These are phyloP conservation scores for Pristiophorus japonicus DNA, from an alignment of 2,113 vertebrate genomes.

Conservation along the genomic window DNA sequence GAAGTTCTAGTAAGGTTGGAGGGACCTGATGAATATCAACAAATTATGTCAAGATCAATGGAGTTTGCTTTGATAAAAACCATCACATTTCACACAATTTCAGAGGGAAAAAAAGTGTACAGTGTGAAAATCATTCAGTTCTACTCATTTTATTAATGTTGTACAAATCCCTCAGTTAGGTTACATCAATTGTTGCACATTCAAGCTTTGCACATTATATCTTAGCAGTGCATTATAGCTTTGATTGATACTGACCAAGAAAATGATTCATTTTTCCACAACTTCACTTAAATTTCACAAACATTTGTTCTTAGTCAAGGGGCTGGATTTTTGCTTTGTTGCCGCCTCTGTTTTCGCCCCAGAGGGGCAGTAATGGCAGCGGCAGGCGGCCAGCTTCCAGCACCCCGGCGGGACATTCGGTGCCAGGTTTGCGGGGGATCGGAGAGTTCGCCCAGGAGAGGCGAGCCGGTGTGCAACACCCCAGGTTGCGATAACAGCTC, in stretches of 20 bases:
- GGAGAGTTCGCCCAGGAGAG: no score
- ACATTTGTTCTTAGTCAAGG: not conserved
- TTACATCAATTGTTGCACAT: not conserved
- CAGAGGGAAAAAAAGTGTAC: not conserved
- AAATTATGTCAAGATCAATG: not conserved
- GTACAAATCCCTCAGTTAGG: not conserved
- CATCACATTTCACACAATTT: slow-evolving; percentile 10
- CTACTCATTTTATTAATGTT: not conserved
- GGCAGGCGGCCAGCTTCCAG: no score
- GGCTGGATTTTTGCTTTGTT: no score
- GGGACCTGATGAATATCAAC: not conserved
- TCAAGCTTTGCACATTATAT: not conserved
- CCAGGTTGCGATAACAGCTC: no score
- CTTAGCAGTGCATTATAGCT: not conserved
- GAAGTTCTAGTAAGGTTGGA: not conserved
- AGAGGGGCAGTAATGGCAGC: no score
- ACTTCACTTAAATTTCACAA: not conserved
- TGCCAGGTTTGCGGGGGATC: no score
- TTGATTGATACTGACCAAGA: not conserved
- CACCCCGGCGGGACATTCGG: no score
- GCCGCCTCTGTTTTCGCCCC: no score
- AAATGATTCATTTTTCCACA: not conserved
- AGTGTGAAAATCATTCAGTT: not conserved
- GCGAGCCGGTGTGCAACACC: no score
- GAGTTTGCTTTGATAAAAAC: not conserved